Evolutionary conservation across 2,113 vertebrate species (phyloP), one percentile per base, ranked within the genome.

Genomic region (Marmota monax): DNA sequence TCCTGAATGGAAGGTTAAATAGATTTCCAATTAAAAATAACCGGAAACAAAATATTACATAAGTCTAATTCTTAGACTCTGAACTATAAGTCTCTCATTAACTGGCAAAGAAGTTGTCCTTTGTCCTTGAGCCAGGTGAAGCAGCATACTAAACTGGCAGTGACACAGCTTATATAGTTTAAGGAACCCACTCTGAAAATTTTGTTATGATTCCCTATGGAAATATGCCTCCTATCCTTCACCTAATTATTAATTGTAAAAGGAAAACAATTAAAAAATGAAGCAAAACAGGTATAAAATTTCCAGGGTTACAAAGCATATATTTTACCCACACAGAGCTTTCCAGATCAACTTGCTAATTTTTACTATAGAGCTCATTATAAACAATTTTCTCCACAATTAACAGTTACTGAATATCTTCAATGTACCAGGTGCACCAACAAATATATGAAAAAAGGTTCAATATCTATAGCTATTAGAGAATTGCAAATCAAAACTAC

Each of bases 1-100:
- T 69, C 17, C 78, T 29, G 92, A 94, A 17, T 51, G 8, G 34
- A 89, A 65, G 76, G 23, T 70, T 72, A 84, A 90, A 63, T 63
- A 27, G 56, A 88, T 91, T 76, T 96, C 5, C 77, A 95, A 63
- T 79, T 80, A 88, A 95, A 80, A 93, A 42, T 12, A 88, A 83
- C 5, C 14, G 23, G 77, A 87, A 90, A 94, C 17, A 79, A 53
- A 73, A 82, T 87, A 32, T 88, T 79, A 23, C 6, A 65, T 32
- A 85, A 88, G 70, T 88, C 23, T 39, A 93, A 93, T 80, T 84
- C 4, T 39, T 88, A 32, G 37, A 85, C 20, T 67, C 25, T 79
- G 34, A 70, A 45, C 10, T 86, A 23, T 84, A 74, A 84, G 13
- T 92, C 4, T 53, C 70, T 79, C n/a, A 48, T 74, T 88, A 84